Base-by-base conservation (phyloP, 2,888 invertebrate species). In the Thelaira solivaga region DNA sequence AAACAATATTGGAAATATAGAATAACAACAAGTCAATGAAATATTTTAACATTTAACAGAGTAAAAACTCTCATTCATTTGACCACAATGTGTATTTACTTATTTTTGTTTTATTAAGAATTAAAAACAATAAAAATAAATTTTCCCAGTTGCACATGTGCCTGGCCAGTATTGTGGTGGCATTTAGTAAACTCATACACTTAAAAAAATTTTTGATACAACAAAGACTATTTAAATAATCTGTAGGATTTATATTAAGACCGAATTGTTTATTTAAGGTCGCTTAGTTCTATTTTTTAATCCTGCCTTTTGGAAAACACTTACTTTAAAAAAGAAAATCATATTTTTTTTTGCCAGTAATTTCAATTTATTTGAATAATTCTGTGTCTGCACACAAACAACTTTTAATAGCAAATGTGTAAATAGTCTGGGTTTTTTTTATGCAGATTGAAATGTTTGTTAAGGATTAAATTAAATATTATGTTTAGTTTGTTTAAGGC, bases 71-170 rank as follows among this genome's bases (percentile, higher is more conserved):
- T 62, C 55, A 55, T 72, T 47, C 34, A 64, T 64, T 8, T 41
- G 6, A 26, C 4, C 26, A 4, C 26, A 34, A 34, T 36, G 10
- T 51, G 8, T 26, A 36, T 20, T 31, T 49, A 11, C 49, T 5
- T 16, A 34, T 6, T 68, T 34, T 39, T 49, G 11, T 59, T 3
- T 16, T 29, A 8, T 69, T n/a, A n/a, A n/a, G 73, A 59, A 74
- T 78, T 69, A 74, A 69, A 69, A 69, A 64, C 65, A 78, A 41
- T 47, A 65, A 78, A 78, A 78, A 74, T 26, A 41, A 69, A 74
- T 68, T 39, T 74, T 61, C 49, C 74, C 65, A 74, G 1, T 22
- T 29, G 10, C 59, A 78, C 78, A 78, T 74, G 65, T 78, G 77
- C 22, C 34, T 7, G 7, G 51, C 36, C 4, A 16, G 13, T 39